Evolutionary conservation across 2,113 vertebrate genomes (phyloP).

Genomic region (Psophia crepitans): DNA sequence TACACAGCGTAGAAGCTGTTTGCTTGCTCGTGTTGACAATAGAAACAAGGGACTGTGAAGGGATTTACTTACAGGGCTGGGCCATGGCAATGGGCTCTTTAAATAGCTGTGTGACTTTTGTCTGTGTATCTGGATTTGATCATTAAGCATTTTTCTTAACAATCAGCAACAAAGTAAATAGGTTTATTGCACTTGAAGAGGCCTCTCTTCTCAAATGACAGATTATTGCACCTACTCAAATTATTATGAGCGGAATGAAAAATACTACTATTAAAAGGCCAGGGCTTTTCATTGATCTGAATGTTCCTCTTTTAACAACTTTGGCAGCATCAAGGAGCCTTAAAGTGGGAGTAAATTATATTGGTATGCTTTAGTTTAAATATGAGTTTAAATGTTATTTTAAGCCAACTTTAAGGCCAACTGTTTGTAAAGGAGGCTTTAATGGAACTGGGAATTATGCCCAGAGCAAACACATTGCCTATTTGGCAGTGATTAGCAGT

Average conservation of each 20-base stretch:
- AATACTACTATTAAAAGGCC: neutral
- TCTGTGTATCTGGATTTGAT: neutral
- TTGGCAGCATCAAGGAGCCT: neutral
- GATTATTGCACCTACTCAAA: neutral
- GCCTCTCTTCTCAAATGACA: neutral
- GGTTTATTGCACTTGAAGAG: constrained; percentile 12
- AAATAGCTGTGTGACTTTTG: neutral
- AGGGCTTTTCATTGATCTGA: neutral
- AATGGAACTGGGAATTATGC: constrained; percentile 25
- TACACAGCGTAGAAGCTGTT: neutral
- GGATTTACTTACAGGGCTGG: constrained; percentile 2
- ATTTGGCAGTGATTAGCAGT: neutral
- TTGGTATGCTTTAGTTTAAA: constrained; percentile 31
- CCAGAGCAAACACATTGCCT: constrained; percentile 6
- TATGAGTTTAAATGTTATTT: constrained; percentile 25
- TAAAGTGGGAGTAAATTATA: constrained; percentile 12
- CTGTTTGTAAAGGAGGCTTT: neutral
- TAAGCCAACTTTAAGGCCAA: neutral
- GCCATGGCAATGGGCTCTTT: neutral
- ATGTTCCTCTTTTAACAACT: neutral
- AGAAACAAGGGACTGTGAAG: neutral
- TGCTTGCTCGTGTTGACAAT: neutral
- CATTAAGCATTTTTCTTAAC: neutral
- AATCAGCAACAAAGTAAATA: constrained; percentile 20
- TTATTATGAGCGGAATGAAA: neutral